Percentiles rank a stretch among this genome's conserved stretches.
phyloP scores from a whole-genome alignment of 1,140 invertebrate species.

The Drosophila truncata region DNA sequence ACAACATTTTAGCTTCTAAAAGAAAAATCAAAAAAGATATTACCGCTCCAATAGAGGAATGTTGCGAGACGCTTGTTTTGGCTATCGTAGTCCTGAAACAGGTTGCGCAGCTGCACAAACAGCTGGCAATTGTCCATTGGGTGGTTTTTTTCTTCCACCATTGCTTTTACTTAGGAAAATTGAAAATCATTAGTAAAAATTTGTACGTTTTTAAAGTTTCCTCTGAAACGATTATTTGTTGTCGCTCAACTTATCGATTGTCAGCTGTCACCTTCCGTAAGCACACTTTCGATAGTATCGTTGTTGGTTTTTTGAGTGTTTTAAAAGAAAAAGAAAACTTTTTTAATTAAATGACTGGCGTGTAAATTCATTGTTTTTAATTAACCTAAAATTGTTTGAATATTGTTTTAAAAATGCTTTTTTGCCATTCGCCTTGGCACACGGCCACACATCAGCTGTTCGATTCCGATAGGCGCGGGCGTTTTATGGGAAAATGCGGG shows the following conservation, averaged over 20 bases:
- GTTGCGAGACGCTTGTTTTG: conserved; percentile 9
- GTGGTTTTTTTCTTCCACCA: conserved; percentile 14
- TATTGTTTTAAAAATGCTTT: too few relatives aligned
- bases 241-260: neutral
- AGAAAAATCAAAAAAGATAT: neutral
- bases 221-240: neutral
- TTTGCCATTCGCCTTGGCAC: neutral
- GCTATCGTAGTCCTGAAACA: conserved; percentile 4
- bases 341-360: too few relatives aligned
- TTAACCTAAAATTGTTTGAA: too few relatives aligned
- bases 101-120: conserved; percentile 31
- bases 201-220: neutral
- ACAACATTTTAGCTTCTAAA: neutral
- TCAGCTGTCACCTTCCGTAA: neutral
- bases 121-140: conserved; percentile 48
- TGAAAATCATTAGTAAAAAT: neutral
- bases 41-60: conserved; percentile 47
- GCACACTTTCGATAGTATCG: neutral
- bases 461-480: conserved; percentile 10
- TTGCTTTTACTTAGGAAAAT: neutral
- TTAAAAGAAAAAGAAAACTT: too few relatives aligned
- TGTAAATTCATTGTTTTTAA: too few relatives aligned
- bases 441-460: conserved; percentile 16
- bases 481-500: neutral
- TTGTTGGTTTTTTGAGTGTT: neutral